Percentiles rank a stretch among this genome's conserved stretches.
Evolutionary conservation across 64 coral and sea anemone species (phyloP).

Genomic region (Cladopsammia gracilis): DNA sequence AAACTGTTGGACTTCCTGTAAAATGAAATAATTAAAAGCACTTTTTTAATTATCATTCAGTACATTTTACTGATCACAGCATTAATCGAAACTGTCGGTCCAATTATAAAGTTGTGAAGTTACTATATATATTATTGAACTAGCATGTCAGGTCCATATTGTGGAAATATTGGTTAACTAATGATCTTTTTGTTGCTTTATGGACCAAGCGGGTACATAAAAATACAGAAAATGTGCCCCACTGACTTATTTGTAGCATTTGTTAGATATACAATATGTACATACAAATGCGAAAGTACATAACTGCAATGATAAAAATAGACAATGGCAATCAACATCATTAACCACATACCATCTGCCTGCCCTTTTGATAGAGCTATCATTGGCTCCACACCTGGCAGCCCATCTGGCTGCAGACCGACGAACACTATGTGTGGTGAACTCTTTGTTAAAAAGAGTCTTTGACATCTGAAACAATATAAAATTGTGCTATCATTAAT

Average conservation of each 20-base stretch:
- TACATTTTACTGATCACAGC: background rate
- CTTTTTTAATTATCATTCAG: background rate
- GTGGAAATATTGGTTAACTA: no score
- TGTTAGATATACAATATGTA: no score
- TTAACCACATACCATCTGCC: slow-evolving; percentile 49
- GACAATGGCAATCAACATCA: no score
- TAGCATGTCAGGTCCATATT: no score
- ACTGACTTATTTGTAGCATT: no score
- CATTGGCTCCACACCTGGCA: slow-evolving; percentile 66
- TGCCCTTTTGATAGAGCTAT: slow-evolving; percentile 63
- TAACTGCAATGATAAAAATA: no score
- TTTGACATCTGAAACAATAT: slow-evolving; percentile 44
- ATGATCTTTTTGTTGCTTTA: no score
- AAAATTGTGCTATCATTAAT: background rate
- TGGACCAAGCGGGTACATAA: no score
- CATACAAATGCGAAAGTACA: no score
- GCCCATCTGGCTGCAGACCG: slow-evolving; percentile 60
- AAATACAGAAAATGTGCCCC: no score
- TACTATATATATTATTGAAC: background rate
- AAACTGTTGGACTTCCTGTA: slow-evolving; percentile 81
- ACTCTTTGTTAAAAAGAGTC: slow-evolving; percentile 41
- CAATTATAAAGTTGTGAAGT: background rate
- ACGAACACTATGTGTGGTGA: slow-evolving; percentile 56
- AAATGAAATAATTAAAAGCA: background rate
- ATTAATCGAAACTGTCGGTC: background rate